A percentile compares a stretch with the other conserved stretches of the same genome.
Conservation (phyloP, 1,140 invertebrate species). For the Drosophila sp. region DNA sequence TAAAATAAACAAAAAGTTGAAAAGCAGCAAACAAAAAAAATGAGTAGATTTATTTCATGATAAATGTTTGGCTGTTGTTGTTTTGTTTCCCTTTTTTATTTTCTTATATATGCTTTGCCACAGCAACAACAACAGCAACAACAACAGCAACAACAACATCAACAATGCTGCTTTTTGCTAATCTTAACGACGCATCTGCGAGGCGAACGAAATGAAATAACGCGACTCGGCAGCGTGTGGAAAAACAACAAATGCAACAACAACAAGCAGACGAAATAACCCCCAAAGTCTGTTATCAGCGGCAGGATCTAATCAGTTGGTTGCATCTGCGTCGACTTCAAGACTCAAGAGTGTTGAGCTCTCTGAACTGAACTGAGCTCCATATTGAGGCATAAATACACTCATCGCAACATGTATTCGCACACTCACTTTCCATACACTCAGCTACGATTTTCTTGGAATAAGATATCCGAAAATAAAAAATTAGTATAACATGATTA, state of each 20-base stretch:
- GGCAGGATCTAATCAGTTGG: constrained; percentile 76
- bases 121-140: constrained; percentile 58
- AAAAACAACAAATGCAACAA: constrained; percentile 57
- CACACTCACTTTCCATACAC: background rate
- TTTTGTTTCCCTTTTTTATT: constrained; percentile 56
- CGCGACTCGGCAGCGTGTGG: constrained; percentile 58
- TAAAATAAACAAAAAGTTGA: constrained; percentile 27
- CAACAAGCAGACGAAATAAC: constrained; percentile 23
- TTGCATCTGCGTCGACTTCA: constrained; percentile 49
- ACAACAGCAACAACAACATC: constrained; percentile 58
- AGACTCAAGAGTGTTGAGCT: constrained; percentile 25
- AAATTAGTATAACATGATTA: no score
- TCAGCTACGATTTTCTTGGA: no score
- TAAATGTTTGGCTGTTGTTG: constrained; percentile 75
- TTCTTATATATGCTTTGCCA: constrained; percentile 64
- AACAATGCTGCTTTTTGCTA: constrained; percentile 59
- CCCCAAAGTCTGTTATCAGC: constrained; percentile 63
- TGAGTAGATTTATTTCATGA: constrained; percentile 81
- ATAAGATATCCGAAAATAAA: no score
- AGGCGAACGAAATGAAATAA: constrained; percentile 79
- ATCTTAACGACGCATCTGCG: constrained; percentile 81
- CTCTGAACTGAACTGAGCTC: constrained; percentile 12
- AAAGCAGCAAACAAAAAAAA: constrained; percentile 41
- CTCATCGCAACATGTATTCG: constrained; percentile 3
- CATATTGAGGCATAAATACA: constrained; percentile 10